Conservation (phyloP, 2,113 vertebrate species). For the Suricata suricatta region DNA sequence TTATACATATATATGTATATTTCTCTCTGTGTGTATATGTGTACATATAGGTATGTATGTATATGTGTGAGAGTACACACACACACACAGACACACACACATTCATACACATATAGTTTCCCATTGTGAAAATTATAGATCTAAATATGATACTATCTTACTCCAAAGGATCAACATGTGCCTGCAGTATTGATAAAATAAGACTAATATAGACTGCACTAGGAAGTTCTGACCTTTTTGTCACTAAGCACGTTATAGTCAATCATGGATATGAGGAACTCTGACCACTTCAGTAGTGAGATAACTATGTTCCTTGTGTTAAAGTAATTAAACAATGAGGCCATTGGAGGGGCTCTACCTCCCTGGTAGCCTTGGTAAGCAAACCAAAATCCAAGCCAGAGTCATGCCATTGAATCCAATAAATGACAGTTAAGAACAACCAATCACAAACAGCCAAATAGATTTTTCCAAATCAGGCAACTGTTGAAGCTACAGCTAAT, state of each 20-base stretch:
- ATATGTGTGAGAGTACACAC: neutral
- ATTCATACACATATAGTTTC: neutral
- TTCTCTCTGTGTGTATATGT: accelerated
- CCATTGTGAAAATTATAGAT: neutral
- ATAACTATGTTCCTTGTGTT: neutral
- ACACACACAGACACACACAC: neutral
- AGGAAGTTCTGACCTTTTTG: neutral
- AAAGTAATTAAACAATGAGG: neutral
- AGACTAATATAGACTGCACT: neutral
- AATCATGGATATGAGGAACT: neutral
- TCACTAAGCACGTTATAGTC: neutral
- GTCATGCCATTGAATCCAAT: neutral
- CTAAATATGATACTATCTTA: neutral
- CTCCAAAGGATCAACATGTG: neutral
- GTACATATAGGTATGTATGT: neutral
- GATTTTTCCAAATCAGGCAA: neutral
- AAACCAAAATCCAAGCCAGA: neutral
- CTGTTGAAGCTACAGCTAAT: neutral
- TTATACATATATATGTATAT: neutral
- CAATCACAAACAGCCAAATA: neutral
- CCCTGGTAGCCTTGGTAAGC: neutral
- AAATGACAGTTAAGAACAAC: neutral
- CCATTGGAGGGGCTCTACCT: neutral
- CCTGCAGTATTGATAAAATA: neutral
- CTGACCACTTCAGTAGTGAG: neutral